These are phyloP conservation scores for Schizopygopsis pylzovi DNA, from an alignment of 2,797 vertebrate genomes.

Conservation along the genomic window DNA sequence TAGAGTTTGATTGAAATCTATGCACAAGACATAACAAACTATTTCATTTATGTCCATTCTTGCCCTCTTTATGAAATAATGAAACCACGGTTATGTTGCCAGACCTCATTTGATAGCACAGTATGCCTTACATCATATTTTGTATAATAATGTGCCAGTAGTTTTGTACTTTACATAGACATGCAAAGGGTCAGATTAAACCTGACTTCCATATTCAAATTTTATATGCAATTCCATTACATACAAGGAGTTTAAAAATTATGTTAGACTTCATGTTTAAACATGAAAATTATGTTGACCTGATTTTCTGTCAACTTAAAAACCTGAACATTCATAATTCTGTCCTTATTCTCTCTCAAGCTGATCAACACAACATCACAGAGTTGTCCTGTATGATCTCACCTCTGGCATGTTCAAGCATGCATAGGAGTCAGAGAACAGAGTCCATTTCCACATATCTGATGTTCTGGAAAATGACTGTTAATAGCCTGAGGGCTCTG, in stretches of 20 bases:
- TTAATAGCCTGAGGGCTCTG: slow-evolving; percentile 37
- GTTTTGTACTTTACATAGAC: neutral
- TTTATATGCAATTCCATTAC: neutral
- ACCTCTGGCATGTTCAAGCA: slow-evolving; percentile 10
- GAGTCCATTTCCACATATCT: slow-evolving; percentile 38
- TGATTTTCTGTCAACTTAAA: neutral
- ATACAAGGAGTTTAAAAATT: neutral
- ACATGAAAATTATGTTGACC: neutral
- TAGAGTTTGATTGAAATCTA: neutral
- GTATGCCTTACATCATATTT: neutral
- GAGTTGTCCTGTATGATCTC: neutral
- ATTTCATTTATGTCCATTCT: neutral
- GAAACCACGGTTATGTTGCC: neutral
- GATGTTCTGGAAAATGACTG: slow-evolving; percentile 48
- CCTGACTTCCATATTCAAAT: neutral
- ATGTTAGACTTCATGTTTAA: neutral
- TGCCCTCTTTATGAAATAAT: neutral
- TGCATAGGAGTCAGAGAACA: neutral
- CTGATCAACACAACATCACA: slow-evolving; percentile 11
- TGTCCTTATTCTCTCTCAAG: neutral
- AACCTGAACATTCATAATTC: neutral
- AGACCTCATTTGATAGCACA: neutral
- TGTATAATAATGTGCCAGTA: neutral
- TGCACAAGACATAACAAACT: neutral
- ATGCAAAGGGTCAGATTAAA: neutral